Evolutionary conservation across 2,888 invertebrate species (phyloP).

Genomic region (Scaptomyza polygonia): DNA sequence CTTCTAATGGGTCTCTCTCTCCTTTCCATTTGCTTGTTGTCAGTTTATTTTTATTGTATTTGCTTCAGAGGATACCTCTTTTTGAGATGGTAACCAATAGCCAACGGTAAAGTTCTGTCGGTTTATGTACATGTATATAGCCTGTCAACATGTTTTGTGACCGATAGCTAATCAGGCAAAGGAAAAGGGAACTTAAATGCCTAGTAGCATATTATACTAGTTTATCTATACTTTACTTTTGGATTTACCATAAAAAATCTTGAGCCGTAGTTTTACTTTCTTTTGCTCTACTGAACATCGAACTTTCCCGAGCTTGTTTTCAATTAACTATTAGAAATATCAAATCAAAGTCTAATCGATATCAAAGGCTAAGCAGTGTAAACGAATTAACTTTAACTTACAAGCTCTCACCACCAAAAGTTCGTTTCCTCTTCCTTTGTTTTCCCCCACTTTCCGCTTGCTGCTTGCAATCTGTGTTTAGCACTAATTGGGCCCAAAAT

Average conservation of each 20-base stretch:
- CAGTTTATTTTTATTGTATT: constrained; percentile 32
- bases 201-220: too few relatives aligned
- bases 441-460: constrained; percentile 39
- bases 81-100: constrained; percentile 11
- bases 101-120: constrained; percentile 13
- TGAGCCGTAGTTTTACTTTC: too few relatives aligned
- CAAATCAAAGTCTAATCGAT: constrained; percentile 1
- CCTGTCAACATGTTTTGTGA: background rate
- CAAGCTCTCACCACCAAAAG: background rate
- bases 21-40: background rate
- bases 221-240: too few relatives aligned
- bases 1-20: background rate
- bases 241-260: too few relatives aligned
- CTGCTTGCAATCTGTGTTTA: constrained; percentile 14
- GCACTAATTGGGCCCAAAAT: constrained; percentile 56
- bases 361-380: background rate
- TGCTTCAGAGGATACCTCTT: background rate
- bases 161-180: background rate
- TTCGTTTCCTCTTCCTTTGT: constrained; percentile 38
- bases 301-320: background rate
- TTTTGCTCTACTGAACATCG: background rate
- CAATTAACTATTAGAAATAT: background rate
- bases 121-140: too few relatives aligned
- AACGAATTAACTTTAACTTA: constrained; percentile 12
- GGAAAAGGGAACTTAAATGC: too few relatives aligned